These are phyloP conservation scores for Pelusios castaneus DNA, from an alignment of 2,113 vertebrate species.

Conservation along the genomic window DNA sequence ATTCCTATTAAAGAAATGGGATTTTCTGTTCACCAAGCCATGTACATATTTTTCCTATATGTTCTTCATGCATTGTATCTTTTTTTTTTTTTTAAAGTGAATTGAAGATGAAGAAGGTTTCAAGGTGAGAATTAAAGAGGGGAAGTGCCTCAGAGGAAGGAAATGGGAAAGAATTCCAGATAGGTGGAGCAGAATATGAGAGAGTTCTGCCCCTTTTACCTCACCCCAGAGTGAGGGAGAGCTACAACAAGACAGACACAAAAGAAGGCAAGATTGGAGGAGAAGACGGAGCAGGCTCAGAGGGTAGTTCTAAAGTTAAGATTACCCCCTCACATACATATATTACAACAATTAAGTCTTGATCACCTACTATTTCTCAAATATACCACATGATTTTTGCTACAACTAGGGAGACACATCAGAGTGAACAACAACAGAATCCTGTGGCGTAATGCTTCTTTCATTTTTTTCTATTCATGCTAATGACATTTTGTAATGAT, in stretches of 20 bases:
- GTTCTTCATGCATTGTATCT: background rate
- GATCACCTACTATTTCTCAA: background rate
- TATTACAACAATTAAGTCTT: background rate
- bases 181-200: background rate
- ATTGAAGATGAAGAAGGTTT: background rate
- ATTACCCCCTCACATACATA: background rate
- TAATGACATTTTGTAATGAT: background rate
- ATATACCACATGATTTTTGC: background rate
- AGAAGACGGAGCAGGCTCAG: background rate
- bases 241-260: background rate
- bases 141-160: background rate
- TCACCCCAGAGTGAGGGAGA: background rate
- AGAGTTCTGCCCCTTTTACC: background rate
- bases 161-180: background rate
- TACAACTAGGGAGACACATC: background rate
- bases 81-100: background rate
- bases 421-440: no score
- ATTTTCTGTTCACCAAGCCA: background rate
- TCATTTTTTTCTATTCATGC: background rate
- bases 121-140: background rate
- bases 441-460: background rate
- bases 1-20: background rate
- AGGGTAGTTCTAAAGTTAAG: background rate
- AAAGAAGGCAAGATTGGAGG: background rate
- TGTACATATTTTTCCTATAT: rapidly evolving